Conservation (phyloP, 2,888 invertebrate species). For the Ceramica pisi region DNA sequence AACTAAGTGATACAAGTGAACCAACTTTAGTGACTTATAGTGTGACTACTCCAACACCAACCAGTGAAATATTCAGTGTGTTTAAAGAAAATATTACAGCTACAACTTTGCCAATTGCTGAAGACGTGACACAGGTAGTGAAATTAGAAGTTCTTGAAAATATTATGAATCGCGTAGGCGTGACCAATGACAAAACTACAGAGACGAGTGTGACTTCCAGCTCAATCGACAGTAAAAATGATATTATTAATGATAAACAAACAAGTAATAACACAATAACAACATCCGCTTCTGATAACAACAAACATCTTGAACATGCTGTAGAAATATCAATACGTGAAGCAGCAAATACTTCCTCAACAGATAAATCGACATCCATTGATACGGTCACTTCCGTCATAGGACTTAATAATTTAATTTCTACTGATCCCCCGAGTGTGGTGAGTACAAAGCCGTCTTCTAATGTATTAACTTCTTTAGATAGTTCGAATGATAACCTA, state of each 20-base stretch:
- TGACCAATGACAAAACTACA: conserved; percentile 7
- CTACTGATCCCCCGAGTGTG: conserved; percentile 12
- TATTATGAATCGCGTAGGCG: conserved; percentile 4
- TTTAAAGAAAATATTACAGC: conserved; percentile 21
- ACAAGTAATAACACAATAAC: conserved; percentile 18
- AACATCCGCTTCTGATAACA: conserved; percentile 11
- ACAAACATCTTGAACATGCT: conserved; percentile 1
- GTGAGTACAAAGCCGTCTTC: neutral
- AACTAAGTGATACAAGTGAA: conserved; percentile 46
- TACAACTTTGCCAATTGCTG: conserved; percentile 16
- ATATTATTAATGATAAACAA: conserved; percentile 11
- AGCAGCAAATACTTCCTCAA: conserved; percentile 4
- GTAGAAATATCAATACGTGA: conserved; percentile 14
- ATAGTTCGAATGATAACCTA: conserved; percentile 3
- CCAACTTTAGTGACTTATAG: conserved; percentile 30
- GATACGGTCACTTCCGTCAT: conserved; percentile 24
- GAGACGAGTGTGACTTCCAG: conserved; percentile 7
- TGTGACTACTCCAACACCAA: conserved; percentile 30
- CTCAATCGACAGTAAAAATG: conserved; percentile 1
- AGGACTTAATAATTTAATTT: conserved; percentile 38
- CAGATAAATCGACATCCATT: conserved; percentile 25
- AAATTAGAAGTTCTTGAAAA: conserved; percentile 21
- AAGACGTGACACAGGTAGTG: conserved; percentile 20
- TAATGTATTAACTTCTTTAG: conserved; percentile 18
- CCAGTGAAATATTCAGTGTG: conserved; percentile 11